Conservation (phyloP, 2,797 vertebrate species). For the Sorex maritimensis region DNA sequence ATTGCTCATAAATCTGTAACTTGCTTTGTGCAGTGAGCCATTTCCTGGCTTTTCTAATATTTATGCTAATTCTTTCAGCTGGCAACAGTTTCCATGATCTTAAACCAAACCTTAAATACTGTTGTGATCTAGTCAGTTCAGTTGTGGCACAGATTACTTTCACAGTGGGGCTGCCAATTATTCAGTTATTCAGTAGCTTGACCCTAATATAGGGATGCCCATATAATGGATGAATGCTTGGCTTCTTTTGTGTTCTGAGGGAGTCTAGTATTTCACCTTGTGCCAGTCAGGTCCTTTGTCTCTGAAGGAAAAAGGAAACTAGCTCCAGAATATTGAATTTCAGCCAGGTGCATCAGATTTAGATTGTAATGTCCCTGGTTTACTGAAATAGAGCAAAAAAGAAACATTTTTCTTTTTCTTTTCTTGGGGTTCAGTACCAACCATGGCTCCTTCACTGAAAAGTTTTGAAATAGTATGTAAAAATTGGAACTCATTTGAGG, state of each 20-base stretch:
- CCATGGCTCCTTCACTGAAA: constrained; percentile 25
- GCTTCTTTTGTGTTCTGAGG: constrained; percentile 43
- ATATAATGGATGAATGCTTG: not conserved
- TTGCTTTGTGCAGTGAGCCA: constrained; percentile 52
- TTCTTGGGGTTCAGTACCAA: constrained; percentile 14
- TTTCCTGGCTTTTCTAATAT: constrained; percentile 59
- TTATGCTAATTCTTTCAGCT: constrained; percentile 70
- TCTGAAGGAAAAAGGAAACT: constrained; percentile 4
- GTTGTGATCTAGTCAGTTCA: not conserved
- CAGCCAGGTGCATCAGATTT: constrained; percentile 50
- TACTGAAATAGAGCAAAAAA: constrained; percentile 66
- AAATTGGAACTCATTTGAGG: not conserved
- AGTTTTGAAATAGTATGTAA: constrained; percentile 15
- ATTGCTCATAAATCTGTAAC: constrained; percentile 38
- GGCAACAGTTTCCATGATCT: constrained; percentile 43
- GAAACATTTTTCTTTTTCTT: not conserved
- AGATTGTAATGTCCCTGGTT: constrained; percentile 46
- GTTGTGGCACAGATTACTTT: not conserved
- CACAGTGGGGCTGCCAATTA: not conserved
- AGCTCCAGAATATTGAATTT: constrained; percentile 37
- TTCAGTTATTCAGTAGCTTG: not conserved
- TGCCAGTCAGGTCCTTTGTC: constrained; percentile 60
- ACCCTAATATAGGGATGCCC: not conserved
- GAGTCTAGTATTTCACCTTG: constrained; percentile 61
- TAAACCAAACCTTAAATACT: constrained; percentile 63